Conservation (phyloP, 2,113 vertebrate genomes). For the Bos javanicus region DNA sequence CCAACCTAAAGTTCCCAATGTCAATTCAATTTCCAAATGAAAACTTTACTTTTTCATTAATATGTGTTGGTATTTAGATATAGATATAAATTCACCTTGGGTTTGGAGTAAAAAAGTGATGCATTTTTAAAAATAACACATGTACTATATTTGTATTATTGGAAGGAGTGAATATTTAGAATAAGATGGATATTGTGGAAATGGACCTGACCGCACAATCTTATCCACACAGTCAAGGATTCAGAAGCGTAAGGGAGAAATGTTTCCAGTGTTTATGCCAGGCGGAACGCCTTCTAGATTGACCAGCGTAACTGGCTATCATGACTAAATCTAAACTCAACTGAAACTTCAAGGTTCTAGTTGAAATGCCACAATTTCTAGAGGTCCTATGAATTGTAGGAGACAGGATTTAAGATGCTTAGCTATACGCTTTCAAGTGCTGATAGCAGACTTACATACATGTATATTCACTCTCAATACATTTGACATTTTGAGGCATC, state of each 20-base stretch:
- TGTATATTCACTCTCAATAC: not conserved
- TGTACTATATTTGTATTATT: not conserved
- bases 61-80: not conserved
- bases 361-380: not conserved
- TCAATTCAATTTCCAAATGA: slow-evolving; percentile 46
- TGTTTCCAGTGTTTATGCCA: not conserved
- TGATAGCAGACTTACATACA: not conserved
- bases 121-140: not conserved
- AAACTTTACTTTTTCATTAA: slow-evolving; percentile 20
- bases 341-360: not conserved
- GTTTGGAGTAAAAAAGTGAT: not conserved
- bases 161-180: not conserved
- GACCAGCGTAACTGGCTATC: not conserved
- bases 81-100: not conserved
- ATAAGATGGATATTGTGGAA: not conserved
- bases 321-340: not conserved
- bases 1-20: slow-evolving; percentile 44
- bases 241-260: not conserved
- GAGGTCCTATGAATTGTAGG: not conserved
- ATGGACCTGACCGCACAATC: too few relatives aligned
- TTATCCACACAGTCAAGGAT: not conserved
- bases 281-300: not conserved
- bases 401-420: not conserved
- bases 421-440: not conserved
- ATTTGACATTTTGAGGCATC: not conserved